Evolutionary conservation across 2,797 vertebrate genomes (phyloP).

Genomic region (Alauda arvensis): DNA sequence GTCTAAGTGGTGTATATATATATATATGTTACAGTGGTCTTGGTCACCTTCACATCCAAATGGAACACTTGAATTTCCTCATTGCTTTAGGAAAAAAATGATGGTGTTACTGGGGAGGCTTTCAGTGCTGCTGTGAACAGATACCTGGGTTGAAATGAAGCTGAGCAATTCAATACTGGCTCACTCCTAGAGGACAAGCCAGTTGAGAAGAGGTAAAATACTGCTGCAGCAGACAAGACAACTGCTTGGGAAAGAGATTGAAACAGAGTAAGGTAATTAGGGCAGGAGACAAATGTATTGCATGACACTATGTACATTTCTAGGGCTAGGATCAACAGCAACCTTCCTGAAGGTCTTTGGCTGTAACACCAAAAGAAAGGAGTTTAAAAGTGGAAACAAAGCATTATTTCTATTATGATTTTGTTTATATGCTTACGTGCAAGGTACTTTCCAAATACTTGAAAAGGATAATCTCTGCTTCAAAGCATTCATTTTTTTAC

Average conservation of each 20-base stretch:
- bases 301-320: not conserved
- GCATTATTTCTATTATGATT: not conserved
- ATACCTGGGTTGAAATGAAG: not conserved
- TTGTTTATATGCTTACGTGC: not conserved
- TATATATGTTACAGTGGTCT: not conserved
- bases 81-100: not conserved
- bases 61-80: not conserved
- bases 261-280: constrained; percentile 32
- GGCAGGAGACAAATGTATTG: not conserved
- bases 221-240: not conserved
- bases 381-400: not conserved
- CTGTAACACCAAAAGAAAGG: not conserved
- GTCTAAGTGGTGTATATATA: not conserved
- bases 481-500: not conserved
- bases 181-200: not conserved
- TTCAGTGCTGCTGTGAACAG: not conserved
- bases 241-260: not conserved
- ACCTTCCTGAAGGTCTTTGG: constrained; percentile 14
- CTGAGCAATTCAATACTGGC: not conserved
- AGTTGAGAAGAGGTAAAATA: not conserved
- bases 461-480: not conserved
- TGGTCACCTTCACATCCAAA: not conserved
- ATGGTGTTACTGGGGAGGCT: not conserved
- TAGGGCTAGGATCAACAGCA: not conserved
- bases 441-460: constrained; percentile 30